Evolutionary conservation across 2,888 invertebrate genomes (phyloP), one percentile per base, ranked within the genome.

Genomic region (Pherbina coryleti): DNA sequence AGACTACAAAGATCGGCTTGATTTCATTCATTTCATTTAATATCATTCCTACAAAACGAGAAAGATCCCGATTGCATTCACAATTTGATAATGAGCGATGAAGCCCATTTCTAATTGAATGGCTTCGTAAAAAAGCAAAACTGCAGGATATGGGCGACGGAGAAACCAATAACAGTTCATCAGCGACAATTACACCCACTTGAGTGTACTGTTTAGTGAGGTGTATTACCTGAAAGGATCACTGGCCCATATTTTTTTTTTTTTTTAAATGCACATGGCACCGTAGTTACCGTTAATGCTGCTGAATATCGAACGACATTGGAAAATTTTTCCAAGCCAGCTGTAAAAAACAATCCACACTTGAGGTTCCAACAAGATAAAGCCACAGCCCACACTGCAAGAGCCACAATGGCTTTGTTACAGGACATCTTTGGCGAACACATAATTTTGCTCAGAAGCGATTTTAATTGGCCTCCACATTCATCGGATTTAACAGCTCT

Each of bases 141-240:
- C 31, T 31, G 31, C 31, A 49, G 51, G 62, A 60, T 74, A 3
- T 74, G 74, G 74, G 57, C 62, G 31, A 74, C 74, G 31, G 74
- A 74, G 19, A 62, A 74, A 60, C 37, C n/a, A 62, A 74, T 5
- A 70, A 28, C 70, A 70, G 53, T 70, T 51, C 51, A 70, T 70
- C 70, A 70, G 53, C 75, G 51, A 66, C 66, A 75, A 44, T 75
- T 75, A 62, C 75, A 75, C 51, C 53, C n/a, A n/a, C n/a, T n/a
- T n/a, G n/a, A n/a, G n/a, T n/a, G n/a, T n/a, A n/a, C n/a, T n/a
- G n/a, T n/a, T n/a, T n/a, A n/a, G n/a, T n/a, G n/a, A n/a, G n/a
- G n/a, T n/a, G n/a, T n/a, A n/a, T n/a, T n/a, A n/a, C 28, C 67
- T 5, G 75, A 75, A 75, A 66, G 75, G 72, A 72, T 72, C n/a